Evolutionary conservation across 2,888 invertebrate species (phyloP), one percentile per base, ranked within the genome.

Genomic region (Tricholauxania praeusta): DNA sequence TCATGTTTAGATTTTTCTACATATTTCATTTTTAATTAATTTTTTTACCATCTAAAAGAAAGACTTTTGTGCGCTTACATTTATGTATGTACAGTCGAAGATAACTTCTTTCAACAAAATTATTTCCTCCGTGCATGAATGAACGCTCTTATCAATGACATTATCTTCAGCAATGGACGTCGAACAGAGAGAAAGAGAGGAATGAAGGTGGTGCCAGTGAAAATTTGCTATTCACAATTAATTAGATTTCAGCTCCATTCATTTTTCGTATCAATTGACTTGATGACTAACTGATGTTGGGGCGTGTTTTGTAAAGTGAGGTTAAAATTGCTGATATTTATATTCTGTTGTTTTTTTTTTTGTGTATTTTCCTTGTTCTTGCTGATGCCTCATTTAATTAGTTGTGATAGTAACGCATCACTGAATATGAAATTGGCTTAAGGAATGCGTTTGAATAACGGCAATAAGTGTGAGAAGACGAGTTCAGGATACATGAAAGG

Each of bases 171-270:
- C 22, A 64, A 51, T 28, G n/a, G n/a, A 53, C n/a, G 53, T 53
- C n/a, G 22, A 19, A 59, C 1, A 28, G 59, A 7, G 59, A 4
- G 57, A 22, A 19, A 12, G 22, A 1, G 59, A 8, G 47, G 48
- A 17, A 64, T n/a, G 10, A 47, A 12, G 62, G 19, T 14, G 64
- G 64, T 51, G 28, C 51, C 64, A 64, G 48, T 74, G 74, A 67
- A 76, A 72, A 76, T 76, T 74, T 71, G 74, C 72, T 51, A 68
- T 74, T 74, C 76, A 74, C 72, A 76, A 76, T 76, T 76, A 74
- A 76, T 74, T 76, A 76, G 71, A 66, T 71, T 74, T 70, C 66
- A 48, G 51, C 69, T 68, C 55, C 73, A 60, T 65, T 51, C 15
- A 62, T 62, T 62, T 62, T 39, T 39, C 17, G 17, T 62, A n/a